Evolutionary conservation across 1,140 invertebrate species (phyloP).

Genomic region (Macrobrachium nipponense): DNA sequence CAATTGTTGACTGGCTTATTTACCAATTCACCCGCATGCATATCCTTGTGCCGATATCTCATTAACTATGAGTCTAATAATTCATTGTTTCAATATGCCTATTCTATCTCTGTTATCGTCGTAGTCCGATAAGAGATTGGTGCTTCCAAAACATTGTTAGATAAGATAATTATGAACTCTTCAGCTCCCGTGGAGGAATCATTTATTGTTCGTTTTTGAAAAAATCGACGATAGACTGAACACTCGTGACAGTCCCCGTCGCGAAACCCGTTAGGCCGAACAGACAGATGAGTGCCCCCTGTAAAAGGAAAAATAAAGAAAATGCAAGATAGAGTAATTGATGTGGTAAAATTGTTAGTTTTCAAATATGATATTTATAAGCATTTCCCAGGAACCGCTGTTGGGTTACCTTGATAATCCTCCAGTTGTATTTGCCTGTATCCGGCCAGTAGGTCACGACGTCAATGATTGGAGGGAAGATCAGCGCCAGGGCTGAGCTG

Average conservation of each 20-base stretch:
- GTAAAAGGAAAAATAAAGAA: background rate
- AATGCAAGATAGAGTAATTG: background rate
- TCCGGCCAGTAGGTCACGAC: conserved; percentile 72
- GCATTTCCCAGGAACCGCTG: background rate
- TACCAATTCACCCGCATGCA: too few relatives aligned
- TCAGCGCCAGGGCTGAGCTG: conserved; percentile 87
- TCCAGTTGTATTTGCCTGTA: conserved; percentile 28
- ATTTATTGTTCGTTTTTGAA: background rate
- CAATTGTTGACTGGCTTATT: too few relatives aligned
- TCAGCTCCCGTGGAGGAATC: too few relatives aligned
- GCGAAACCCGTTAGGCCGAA: conserved; percentile 42
- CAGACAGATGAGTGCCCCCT: conserved; percentile 34
- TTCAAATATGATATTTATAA: background rate
- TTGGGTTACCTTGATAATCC: conserved; percentile 34
- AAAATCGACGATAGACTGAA: conserved; percentile 21
- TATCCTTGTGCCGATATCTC: too few relatives aligned
- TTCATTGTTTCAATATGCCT: too few relatives aligned
- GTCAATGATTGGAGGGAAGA: conserved; percentile 92
- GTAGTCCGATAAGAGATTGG: too few relatives aligned
- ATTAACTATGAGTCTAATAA: too few relatives aligned
- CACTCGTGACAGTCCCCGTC: conserved; percentile 39
- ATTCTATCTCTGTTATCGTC: too few relatives aligned
- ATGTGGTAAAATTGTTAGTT: too few relatives aligned
- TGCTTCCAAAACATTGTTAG: too few relatives aligned
- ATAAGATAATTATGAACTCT: too few relatives aligned